Percentiles rank a stretch among this genome's conserved stretches.
phyloP scores from a whole-genome alignment of 2,113 vertebrate species.

The Ptilonorhynchus violaceus region DNA sequence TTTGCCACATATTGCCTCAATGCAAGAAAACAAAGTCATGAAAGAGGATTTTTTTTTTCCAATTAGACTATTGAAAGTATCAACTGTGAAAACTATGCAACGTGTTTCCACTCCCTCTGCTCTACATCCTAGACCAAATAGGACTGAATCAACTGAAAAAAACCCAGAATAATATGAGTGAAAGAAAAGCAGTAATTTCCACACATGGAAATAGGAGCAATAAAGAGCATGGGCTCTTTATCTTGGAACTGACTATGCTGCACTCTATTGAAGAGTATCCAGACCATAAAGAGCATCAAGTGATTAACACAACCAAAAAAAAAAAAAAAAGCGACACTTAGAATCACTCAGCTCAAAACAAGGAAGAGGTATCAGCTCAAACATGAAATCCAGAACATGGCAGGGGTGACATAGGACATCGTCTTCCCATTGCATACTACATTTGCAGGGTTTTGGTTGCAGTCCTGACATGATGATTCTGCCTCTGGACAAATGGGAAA shows the following conservation, averaged over 20 bases:
- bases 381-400: neutral
- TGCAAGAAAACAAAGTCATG: neutral
- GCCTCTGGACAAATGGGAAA: neutral
- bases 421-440: neutral
- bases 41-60: neutral
- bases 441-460: neutral
- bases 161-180: neutral
- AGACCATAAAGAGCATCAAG: neutral
- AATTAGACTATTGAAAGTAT: neutral
- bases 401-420: rapidly evolving
- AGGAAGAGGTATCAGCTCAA: neutral
- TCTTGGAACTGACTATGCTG: neutral
- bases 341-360: neutral
- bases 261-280: neutral
- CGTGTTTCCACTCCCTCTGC: neutral
- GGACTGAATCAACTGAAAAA: neutral
- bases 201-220: neutral
- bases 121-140: neutral
- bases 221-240: neutral
- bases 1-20: neutral
- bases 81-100: neutral
- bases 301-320: neutral
- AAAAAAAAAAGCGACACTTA: neutral
- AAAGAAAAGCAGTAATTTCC: neutral
- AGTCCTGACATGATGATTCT: neutral